Base-by-base conservation (phyloP, 2,113 vertebrate species). In the Coracopsis vasa region DNA sequence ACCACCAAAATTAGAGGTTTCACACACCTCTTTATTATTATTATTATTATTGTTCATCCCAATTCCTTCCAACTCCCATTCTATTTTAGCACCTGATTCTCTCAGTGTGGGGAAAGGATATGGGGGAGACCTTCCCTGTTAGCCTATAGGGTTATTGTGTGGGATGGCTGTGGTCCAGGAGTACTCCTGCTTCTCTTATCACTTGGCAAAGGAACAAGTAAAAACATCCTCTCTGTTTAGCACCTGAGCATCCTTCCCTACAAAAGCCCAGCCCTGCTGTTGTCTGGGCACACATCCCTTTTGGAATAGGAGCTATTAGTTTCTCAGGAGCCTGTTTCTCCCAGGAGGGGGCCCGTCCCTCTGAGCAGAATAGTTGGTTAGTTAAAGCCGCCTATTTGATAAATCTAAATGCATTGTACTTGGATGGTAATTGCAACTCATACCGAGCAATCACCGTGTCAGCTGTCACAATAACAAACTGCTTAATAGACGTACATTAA, bases 391-490 rank as follows among this genome's bases (percentile, higher is more conserved):
- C 73, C 44, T 85, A 12, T 89, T 82, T 44, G 28, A 16, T 41
- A 66, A 35, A 42, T 77, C 86, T 25, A 75, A 75, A 66, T 51
- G 72, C 70, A 11, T 37, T 47, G 44, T 85, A 28, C 80, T 91
- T 35, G 82, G 44, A 20, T 5, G 21, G 77, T 72, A 88, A 93
- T 79, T 97, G 77, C 65, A 73, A 73, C 79, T 88, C 91, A 81
- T 20, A 75, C 41, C 0, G 6, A 95, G 83, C 73, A 61, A 65
- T 91, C 77, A 44, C 48, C 0, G 0, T 81, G 77, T 93, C 95
- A 96, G 61, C 88, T 89, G 92, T 72, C 94, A 96, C 86, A 92
- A 60, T 71, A 96, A 91, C 83, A 94, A 94, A 93, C 37, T 45
- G 37, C 44, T 85, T 69, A 79, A 82, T 91, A 86, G 91, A 82